phyloP scores from a whole-genome alignment of 2,797 vertebrate species.

The Acrossocheilus fasciatus region DNA sequence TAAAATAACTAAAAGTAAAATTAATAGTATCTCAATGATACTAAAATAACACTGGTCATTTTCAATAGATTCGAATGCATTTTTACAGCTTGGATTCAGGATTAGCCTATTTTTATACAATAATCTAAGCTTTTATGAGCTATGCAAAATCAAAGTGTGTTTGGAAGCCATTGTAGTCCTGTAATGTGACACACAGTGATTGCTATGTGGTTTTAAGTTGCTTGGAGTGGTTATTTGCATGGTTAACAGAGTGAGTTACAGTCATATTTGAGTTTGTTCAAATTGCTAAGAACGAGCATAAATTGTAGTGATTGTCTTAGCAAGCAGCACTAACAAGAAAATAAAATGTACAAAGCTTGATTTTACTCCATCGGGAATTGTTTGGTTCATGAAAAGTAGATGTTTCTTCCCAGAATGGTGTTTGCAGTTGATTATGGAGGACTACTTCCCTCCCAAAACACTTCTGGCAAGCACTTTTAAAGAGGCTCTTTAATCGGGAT shows the following conservation, averaged over 20 bases:
- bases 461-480: neutral
- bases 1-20: no score
- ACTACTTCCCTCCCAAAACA: neutral
- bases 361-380: constrained; percentile 21
- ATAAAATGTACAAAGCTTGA: constrained; percentile 11
- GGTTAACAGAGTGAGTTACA: neutral
- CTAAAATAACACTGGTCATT: neutral
- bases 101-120: neutral
- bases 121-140: neutral
- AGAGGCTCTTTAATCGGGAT: constrained; percentile 13
- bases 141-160: neutral
- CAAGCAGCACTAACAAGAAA: neutral
- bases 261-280: neutral
- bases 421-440: constrained; percentile 29
- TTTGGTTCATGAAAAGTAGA: neutral
- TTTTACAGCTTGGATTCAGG: neutral
- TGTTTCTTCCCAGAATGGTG: neutral
- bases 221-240: neutral
- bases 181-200: neutral
- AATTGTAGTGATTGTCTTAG: neutral
- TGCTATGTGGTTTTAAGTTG: neutral
- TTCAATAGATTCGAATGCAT: neutral
- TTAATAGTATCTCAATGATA: neutral
- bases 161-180: neutral
- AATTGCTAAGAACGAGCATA: neutral